phyloP scores from a whole-genome alignment of 2,888 invertebrate species.

The Nysson spinosus region DNA sequence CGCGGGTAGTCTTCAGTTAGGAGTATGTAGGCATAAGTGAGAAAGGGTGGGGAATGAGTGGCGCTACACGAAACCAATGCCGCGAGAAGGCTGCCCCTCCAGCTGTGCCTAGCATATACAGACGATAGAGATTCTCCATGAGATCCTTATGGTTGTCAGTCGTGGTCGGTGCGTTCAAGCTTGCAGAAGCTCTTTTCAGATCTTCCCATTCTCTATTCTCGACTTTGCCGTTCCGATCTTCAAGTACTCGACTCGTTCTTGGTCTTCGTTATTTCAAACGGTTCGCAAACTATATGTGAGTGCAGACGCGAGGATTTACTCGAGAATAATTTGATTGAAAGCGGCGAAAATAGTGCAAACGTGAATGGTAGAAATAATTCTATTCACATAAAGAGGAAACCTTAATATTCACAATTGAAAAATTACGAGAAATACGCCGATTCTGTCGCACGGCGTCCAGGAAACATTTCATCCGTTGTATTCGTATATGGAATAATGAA shows the following conservation, averaged over 20 bases:
- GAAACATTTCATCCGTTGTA: not conserved
- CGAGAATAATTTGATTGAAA: not conserved
- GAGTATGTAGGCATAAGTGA: too few relatives aligned
- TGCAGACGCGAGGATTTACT: conserved; percentile 23
- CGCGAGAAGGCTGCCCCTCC: conserved; percentile 57
- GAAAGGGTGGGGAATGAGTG: conserved; percentile 39
- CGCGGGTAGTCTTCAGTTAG: too few relatives aligned
- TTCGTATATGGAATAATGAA: not conserved
- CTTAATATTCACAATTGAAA: too few relatives aligned
- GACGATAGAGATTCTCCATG: conserved; percentile 65
- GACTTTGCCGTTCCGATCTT: not conserved
- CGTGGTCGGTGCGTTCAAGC: conserved; percentile 65
- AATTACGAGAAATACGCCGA: not conserved
- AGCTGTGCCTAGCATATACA: conserved; percentile 27
- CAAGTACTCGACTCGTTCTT: conserved; percentile 2
- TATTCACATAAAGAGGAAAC: too few relatives aligned
- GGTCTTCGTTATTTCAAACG: conserved; percentile 11
- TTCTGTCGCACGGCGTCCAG: not conserved
- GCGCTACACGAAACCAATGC: conserved; percentile 63
- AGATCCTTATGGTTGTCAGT: conserved; percentile 70
- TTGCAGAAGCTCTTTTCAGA: conserved; percentile 35
- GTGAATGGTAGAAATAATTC: conserved; percentile 19
- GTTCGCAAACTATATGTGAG: conserved; percentile 40
- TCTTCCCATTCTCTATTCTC: not conserved
- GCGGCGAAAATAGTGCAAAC: conserved; percentile 15